Evolutionary conservation across 35 echinoderm and acorn worm species (phyloP), one percentile per base, ranked within the genome.

Genomic region (Holothuria glaberrima): DNA sequence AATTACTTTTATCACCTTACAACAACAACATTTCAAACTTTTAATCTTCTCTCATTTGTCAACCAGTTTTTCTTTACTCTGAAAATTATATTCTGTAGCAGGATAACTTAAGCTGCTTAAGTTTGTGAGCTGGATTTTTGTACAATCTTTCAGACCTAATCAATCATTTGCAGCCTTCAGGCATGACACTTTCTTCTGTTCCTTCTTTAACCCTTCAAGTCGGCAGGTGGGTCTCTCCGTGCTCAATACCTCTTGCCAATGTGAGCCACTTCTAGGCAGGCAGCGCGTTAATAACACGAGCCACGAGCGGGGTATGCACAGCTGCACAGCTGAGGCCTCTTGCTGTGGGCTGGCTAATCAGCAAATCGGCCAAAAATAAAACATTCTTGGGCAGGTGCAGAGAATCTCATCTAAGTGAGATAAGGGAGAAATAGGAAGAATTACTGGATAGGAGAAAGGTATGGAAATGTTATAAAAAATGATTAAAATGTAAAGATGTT

Each of bases 341-440:
- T 83, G 48, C 79, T 61, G 22, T 57, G 58, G 79, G 79, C 79
- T 83, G 79, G 79, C 79, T 83, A 83, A 83, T 83, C 79, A 83
- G 79, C 79, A 83, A 83, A 83, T 83, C 79, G 79, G 79, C 79
- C 79, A 83, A 83, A 83, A 83, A 83, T 83, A 83, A 83, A 83
- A 83, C 79, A 83, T 83, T 83, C 79, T 83, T 48, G 79, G 79
- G 79, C 79, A 83, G 79, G 79, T 83, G 79, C 58, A 83, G 79
- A 83, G 79, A 83, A 83, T 59, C 48, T 30, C 30, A 54, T 83
- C 41, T 61, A 19, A 48, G 71, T 44, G 58, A 48, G 46, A 27
- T 57, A 30, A 20, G 56, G 56, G 27, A 21, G 50, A 83, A 48
- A 83, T 54, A 61, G 56, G 79, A 83, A 32, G 31, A 57, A 48